Evolutionary conservation across 2,888 invertebrate species (phyloP).

Genomic region (Trichogramma evanescens): DNA sequence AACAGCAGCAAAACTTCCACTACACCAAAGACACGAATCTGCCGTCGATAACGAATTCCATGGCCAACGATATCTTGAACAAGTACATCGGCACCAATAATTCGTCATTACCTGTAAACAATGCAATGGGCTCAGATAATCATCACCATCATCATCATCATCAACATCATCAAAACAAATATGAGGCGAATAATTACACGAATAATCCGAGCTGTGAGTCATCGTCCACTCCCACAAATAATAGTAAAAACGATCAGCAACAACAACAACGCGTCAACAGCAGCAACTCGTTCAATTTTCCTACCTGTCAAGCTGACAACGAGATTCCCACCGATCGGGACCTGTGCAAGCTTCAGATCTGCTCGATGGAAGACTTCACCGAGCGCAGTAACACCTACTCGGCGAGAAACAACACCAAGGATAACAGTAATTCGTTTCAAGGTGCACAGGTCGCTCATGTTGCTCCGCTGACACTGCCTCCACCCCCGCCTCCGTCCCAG

Average conservation of each 20-base stretch:
- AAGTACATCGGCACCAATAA: conserved; percentile 18
- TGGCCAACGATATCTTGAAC: conserved; percentile 20
- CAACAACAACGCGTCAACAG: too few relatives aligned
- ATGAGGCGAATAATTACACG: too few relatives aligned
- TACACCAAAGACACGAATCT: conserved; percentile 18
- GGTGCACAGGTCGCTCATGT: neutral
- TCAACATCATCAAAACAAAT: neutral
- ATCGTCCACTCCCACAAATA: too few relatives aligned
- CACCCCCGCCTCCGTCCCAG: neutral
- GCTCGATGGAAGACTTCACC: conserved; percentile 23
- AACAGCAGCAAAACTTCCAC: conserved; percentile 21
- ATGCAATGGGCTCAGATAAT: too few relatives aligned
- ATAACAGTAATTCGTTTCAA: conserved; percentile 10
- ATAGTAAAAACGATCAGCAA: too few relatives aligned
- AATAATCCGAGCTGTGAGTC: too few relatives aligned
- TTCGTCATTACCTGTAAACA: neutral
- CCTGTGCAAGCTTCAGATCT: conserved; percentile 23
- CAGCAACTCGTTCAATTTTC: conserved; percentile 9
- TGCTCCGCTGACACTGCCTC: too few relatives aligned
- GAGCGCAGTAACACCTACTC: conserved; percentile 24
- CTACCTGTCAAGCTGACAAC: conserved; percentile 3
- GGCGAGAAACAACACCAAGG: conserved; percentile 16
- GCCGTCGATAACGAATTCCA: conserved; percentile 17
- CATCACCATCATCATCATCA: neutral
- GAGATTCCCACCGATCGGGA: conserved; percentile 17